Conservation (phyloP, 1,140 invertebrate species). For the Pseudachorutes palmiensis region DNA sequence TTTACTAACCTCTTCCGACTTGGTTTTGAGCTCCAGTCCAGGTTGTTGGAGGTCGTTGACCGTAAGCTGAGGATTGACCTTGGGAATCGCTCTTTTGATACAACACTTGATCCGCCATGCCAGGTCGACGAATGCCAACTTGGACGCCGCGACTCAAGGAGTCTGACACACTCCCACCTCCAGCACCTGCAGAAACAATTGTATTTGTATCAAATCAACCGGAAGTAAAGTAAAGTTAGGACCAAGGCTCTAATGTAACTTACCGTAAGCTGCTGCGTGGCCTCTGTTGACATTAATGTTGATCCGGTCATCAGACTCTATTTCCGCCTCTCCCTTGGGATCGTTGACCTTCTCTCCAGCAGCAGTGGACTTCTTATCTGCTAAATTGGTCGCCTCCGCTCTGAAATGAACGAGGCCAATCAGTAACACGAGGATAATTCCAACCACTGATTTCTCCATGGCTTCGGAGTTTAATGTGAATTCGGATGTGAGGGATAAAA, state of each 20-base stretch:
- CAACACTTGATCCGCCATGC: neutral
- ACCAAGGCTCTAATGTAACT: no score
- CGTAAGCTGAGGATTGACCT: neutral
- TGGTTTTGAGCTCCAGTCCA: neutral
- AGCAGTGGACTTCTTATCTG: no score
- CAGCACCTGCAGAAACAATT: neutral
- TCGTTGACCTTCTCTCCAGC: no score
- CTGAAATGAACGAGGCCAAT: no score
- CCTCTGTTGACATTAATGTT: neutral
- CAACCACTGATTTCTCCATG: no score
- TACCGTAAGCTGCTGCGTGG: neutral
- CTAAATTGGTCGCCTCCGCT: no score
- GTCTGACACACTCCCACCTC: constrained; percentile 2
- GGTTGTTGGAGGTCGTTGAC: constrained; percentile 1
- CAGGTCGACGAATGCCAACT: constrained; percentile 1
- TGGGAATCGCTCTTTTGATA: constrained; percentile 7
- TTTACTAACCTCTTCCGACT: neutral
- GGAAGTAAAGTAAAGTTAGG: no score
- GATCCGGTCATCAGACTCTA: neutral
- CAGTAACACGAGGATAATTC: no score
- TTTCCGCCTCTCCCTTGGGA: no score
- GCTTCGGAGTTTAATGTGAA: no score
- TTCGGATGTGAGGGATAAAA: no score
- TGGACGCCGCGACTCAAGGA: neutral
- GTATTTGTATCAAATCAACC: no score